Base-by-base conservation (phyloP, 1,140 invertebrate species). In the Whitmania pigra region DNA sequence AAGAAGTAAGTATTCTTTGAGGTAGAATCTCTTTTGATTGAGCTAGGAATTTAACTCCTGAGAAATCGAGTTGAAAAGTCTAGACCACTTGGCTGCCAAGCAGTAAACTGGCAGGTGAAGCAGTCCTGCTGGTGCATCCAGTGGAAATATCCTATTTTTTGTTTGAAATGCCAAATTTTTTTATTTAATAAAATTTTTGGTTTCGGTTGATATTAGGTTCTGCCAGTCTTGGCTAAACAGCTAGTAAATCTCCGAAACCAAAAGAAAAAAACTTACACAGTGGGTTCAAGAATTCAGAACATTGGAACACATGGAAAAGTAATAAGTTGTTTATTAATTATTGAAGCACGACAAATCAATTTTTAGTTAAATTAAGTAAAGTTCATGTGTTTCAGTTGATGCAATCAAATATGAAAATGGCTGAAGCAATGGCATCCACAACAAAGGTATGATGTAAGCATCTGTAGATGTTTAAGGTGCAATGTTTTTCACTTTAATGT, bases 211-310 rank as follows among this genome's bases (percentile, higher is more conserved):
- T 75, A 77, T 25, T 75, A 83, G 80, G 79, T 80, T 70, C 89
- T 88, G 76, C 87, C 86, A 77, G 85, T 93, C 72, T 83, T 94
- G 72, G 93, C 92, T 11, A 94, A 94, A 83, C 92, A 95, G 80
- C 81, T 96, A 54, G 86, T 95, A 1, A 87, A 90, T 77, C 78
- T 94, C 63, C 85, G 92, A 68, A 93, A 93, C 81, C 91, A 93
- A 78, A 94, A 93, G 79, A 88, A 87, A 22, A 86, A 91, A 78
- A 89, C 88, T 67, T 89, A 88, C 81, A 84, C 87, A 29, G 90
- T 90, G 54, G 87, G 87, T 67, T 86, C 85, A 20, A 84, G 88
- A 86, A 88, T 93, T 74, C 84, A 85, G 74, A 87, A 89, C 76
- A 87, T 93, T 29, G 87, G 89, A 73, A 86, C 88, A 63, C 90